phyloP scores from a whole-genome alignment of 1,140 invertebrate species.

The Notospermus geniculatus region DNA sequence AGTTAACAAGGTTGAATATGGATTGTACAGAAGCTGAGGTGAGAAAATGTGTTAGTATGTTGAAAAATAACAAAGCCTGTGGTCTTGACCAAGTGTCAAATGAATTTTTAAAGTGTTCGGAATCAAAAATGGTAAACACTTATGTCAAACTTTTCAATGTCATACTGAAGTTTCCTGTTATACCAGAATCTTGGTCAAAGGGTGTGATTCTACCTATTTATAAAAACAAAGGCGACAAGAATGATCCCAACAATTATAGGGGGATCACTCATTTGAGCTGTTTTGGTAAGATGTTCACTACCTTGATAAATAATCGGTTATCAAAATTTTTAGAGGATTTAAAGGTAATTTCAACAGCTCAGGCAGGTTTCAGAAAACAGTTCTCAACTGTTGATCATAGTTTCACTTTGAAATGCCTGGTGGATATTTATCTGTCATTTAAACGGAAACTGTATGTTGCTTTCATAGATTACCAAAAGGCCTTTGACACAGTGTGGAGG shows the following conservation, averaged over 20 bases:
- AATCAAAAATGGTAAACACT: neutral
- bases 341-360: conserved; percentile 3
- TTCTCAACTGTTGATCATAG: conserved; percentile 17
- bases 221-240: conserved; percentile 18
- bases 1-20: too few species aligned
- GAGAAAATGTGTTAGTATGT: too few species aligned
- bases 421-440: conserved; percentile 12
- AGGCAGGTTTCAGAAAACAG: conserved; percentile 18
- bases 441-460: conserved; percentile 13
- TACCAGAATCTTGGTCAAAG: conserved; percentile 11
- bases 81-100: neutral
- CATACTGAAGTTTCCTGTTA: conserved; percentile 5
- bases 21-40: too few species aligned
- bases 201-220: conserved; percentile 18
- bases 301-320: conserved; percentile 13
- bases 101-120: conserved; percentile 14
- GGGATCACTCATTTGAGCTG: conserved; percentile 19
- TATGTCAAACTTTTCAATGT: conserved; percentile 18
- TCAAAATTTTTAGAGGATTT: conserved; percentile 15
- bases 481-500: conserved; percentile 15
- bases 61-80: too few species aligned
- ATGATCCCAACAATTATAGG: conserved; percentile 14
- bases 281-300: conserved; percentile 22
- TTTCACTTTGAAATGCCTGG: conserved; percentile 15
- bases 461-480: conserved; percentile 20